Conservation (phyloP, 2,797 vertebrate genomes). For the Sitta carolinensis region DNA sequence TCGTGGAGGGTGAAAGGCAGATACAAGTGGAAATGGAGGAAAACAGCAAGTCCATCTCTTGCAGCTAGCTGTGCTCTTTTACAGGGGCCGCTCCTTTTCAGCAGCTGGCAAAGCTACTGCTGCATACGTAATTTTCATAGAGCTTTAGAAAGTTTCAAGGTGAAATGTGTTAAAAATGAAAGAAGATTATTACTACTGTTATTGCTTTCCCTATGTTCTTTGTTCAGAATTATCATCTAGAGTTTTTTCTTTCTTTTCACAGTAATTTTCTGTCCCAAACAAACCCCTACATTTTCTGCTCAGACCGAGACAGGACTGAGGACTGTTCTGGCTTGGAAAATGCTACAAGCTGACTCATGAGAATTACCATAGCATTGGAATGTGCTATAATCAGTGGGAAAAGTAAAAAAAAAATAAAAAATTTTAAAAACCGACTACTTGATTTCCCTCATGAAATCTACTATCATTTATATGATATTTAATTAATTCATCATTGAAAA, state of each 20-base stretch:
- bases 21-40: neutral
- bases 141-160: constrained; percentile 29
- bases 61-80: neutral
- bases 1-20: neutral
- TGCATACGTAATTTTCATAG: neutral
- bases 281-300: constrained; percentile 49
- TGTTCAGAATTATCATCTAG: constrained; percentile 17
- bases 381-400: constrained; percentile 48
- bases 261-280: constrained; percentile 51
- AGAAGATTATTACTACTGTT: constrained; percentile 10
- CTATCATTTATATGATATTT: constrained; percentile 71
- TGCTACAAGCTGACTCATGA: too few relatives aligned
- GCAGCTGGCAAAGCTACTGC: neutral
- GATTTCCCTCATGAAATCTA: constrained; percentile 69
- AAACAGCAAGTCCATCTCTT: neutral
- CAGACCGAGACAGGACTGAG: constrained; percentile 35
- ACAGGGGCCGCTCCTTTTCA: neutral
- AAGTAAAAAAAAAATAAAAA: constrained; percentile 62
- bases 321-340: neutral
- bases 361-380: constrained; percentile 25
- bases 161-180: constrained; percentile 38
- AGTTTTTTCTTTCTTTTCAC: constrained; percentile 33
- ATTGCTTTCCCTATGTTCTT: neutral
- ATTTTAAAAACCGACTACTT: constrained; percentile 41
- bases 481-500: constrained; percentile 68